phyloP scores from a whole-genome alignment of 2,113 vertebrate genomes.

The Sorex fumeus region DNA sequence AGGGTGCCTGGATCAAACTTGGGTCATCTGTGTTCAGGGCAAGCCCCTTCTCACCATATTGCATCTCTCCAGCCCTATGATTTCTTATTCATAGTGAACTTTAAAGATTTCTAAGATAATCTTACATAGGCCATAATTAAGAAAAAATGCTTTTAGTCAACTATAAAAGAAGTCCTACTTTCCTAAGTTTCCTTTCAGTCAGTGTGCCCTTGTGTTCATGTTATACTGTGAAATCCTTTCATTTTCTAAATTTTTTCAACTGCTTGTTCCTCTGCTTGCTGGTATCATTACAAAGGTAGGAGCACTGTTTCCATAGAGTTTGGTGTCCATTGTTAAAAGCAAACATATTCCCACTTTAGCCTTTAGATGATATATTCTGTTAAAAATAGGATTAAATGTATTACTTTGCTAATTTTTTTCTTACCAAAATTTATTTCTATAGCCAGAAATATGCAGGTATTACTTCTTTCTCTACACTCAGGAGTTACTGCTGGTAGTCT shows the following conservation, averaged over 20 bases:
- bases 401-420: too few relatives aligned
- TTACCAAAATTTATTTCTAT: too few relatives aligned
- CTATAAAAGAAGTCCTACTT: neutral
- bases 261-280: rapidly evolving
- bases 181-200: neutral
- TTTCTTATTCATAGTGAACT: neutral
- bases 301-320: neutral
- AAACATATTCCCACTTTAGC: neutral
- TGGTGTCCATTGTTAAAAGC: neutral
- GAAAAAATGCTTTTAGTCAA: neutral
- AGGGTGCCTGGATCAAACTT: too few relatives aligned
- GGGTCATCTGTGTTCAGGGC: too few relatives aligned
- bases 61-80: too few relatives aligned
- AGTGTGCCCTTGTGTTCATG: too few relatives aligned
- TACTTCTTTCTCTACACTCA: too few relatives aligned
- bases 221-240: neutral
- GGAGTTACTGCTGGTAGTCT: too few relatives aligned
- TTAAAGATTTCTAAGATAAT: neutral
- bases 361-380: too few relatives aligned
- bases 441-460: too few relatives aligned
- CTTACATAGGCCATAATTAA: neutral
- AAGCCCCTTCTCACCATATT: too few relatives aligned
- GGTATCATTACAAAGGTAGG: neutral
- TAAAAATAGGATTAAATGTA: too few relatives aligned
- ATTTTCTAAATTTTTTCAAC: neutral